Conservation (phyloP, 2,888 invertebrate species). For the Argynnis bischoffii region DNA sequence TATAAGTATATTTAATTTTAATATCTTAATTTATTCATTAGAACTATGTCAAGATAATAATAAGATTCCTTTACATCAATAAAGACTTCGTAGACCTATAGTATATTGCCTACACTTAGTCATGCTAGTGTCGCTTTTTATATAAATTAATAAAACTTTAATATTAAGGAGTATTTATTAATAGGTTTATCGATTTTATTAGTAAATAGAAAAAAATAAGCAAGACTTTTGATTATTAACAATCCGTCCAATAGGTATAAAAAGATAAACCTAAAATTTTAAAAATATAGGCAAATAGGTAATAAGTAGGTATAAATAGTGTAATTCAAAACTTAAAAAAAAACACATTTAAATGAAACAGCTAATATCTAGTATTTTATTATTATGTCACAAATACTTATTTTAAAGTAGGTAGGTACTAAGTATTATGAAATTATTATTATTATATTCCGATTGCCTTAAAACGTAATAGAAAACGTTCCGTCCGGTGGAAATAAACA, state of each 20-base stretch:
- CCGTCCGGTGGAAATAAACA: no score
- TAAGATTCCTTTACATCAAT: not conserved
- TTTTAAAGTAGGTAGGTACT: no score
- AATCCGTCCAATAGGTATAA: conserved; percentile 6
- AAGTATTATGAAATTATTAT: no score
- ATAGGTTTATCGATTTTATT: conserved; percentile 7
- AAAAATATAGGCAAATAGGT: no score
- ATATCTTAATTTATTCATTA: conserved; percentile 9
- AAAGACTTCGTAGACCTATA: conserved; percentile 16
- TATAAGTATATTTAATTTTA: not conserved
- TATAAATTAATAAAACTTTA: not conserved
- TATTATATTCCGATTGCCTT: no score
- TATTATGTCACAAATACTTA: no score
- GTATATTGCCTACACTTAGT: conserved; percentile 15
- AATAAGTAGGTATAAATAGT: no score
- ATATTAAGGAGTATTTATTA: conserved; percentile 15
- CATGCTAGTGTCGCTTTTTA: conserved; percentile 13
- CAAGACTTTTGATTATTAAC: not conserved
- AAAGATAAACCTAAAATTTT: not conserved
- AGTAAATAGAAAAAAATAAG: not conserved
- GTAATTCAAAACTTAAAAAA: no score
- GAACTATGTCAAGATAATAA: not conserved
- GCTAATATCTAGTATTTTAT: no score
- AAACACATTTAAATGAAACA: no score
- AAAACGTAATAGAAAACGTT: no score